Percentiles rank a stretch among this genome's conserved stretches.
phyloP scores from a whole-genome alignment of 2,888 invertebrate species.

The Corythucha ciliata region DNA sequence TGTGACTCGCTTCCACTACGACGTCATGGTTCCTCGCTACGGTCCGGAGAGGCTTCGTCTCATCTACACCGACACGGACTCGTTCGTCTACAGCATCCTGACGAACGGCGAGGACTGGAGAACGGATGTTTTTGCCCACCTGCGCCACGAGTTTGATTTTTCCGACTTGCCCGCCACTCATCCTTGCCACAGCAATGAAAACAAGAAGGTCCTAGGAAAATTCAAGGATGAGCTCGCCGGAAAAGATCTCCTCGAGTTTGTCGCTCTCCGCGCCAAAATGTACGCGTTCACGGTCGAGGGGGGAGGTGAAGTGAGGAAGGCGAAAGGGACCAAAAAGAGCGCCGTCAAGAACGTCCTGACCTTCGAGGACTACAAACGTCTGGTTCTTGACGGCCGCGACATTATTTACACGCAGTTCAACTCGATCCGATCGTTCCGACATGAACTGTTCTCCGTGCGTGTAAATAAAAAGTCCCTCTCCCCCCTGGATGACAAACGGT shows the following conservation, averaged over 20 bases:
- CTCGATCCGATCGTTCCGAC: too few relatives aligned
- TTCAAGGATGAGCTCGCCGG: conserved; percentile 39
- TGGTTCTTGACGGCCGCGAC: too few relatives aligned
- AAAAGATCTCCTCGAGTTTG: conserved; percentile 37
- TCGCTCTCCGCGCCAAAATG: conserved; percentile 37
- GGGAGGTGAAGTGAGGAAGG: conserved; percentile 30
- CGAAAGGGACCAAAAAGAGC: conserved; percentile 13
- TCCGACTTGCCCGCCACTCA: conserved; percentile 33
- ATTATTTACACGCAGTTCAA: too few relatives aligned
- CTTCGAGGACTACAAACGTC: too few relatives aligned
- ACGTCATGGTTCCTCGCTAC: conserved; percentile 6
- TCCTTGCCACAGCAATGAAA: conserved; percentile 9
- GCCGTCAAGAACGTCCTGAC: too few relatives aligned
- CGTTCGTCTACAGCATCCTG: conserved; percentile 14
- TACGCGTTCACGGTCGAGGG: conserved; percentile 29
- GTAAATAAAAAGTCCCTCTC: too few relatives aligned
- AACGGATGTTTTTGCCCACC: not conserved
- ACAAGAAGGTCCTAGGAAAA: conserved; percentile 37
- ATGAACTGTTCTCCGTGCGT: too few relatives aligned
- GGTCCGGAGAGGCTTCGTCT: conserved; percentile 6
- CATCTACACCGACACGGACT: conserved; percentile 24
- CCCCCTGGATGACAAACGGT: too few relatives aligned
- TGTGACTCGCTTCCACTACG: conserved; percentile 19
- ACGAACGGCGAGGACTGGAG: too few relatives aligned
- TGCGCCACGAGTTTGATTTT: conserved; percentile 36